Evolutionary conservation across 2,888 invertebrate species (phyloP).

Genomic region (Empis livida): DNA sequence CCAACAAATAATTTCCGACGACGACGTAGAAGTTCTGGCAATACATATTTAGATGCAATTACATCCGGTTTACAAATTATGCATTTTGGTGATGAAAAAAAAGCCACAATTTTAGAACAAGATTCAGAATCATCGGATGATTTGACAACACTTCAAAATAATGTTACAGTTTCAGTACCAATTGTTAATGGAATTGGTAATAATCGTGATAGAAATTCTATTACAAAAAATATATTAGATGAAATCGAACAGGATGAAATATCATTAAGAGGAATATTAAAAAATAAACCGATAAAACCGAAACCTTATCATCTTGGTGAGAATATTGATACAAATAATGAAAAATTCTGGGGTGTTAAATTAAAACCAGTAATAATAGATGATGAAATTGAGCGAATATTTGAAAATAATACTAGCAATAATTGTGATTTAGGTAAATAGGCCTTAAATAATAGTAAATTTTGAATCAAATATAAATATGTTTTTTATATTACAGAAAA

Average conservation of each 20-base stretch:
- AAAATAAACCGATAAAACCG: constrained; percentile 60
- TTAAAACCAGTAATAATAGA: constrained; percentile 31
- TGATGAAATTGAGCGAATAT: background rate
- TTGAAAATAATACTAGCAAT: constrained; percentile 10
- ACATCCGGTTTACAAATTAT: constrained; percentile 43
- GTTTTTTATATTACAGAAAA: constrained; percentile 14
- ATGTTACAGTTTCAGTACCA: constrained; percentile 27
- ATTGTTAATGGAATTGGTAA: constrained; percentile 17
- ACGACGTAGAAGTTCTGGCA: constrained; percentile 44
- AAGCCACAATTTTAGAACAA: constrained; percentile 14
- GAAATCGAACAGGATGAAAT: constrained; percentile 29
- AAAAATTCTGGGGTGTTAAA: constrained; percentile 40
- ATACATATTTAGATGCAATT: constrained; percentile 18
- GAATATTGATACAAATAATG: constrained; percentile 40
- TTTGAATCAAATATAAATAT: constrained; percentile 12
- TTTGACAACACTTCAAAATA: background rate
- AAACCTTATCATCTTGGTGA: constrained; percentile 62
- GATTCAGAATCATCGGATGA: background rate
- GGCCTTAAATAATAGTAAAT: too few relatives aligned
- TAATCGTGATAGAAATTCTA: constrained; percentile 10
- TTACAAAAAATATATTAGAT: constrained; percentile 1
- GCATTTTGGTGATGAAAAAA: constrained; percentile 47
- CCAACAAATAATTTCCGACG: constrained; percentile 68
- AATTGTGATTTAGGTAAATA: constrained; percentile 4
- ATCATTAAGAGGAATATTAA: constrained; percentile 55